Conservation (phyloP, 2,888 invertebrate genomes). For the Calameuta pallipes region DNA sequence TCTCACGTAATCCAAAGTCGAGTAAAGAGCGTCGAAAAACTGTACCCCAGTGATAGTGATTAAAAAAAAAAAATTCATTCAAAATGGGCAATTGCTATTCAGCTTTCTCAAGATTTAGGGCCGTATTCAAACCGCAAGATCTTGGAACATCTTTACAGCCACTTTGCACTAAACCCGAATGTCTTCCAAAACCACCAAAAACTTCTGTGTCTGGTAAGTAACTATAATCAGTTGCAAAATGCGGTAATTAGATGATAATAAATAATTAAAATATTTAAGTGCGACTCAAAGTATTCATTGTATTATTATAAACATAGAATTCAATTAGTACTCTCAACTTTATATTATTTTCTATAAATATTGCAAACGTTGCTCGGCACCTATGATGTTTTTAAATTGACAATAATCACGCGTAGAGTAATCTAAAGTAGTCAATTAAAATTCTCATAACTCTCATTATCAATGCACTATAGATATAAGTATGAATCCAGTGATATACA, state of each 20-base stretch:
- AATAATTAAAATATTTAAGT: not conserved
- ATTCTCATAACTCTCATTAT: not conserved
- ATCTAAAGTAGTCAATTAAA: not conserved
- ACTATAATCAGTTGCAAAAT: not conserved
- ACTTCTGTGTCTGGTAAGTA: constrained; percentile 42
- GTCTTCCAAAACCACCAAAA: constrained; percentile 56
- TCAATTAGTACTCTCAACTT: not conserved
- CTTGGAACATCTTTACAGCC: constrained; percentile 41
- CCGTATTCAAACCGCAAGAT: constrained; percentile 49
- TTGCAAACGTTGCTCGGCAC: not conserved
- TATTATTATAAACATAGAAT: not conserved
- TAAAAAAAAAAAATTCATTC: not conserved
- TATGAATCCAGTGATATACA: not conserved
- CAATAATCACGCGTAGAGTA: not conserved
- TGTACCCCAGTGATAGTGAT: not conserved
- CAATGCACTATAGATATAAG: not conserved
- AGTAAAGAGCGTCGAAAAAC: not conserved
- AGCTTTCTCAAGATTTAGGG: constrained; percentile 47
- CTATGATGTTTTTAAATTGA: not conserved
- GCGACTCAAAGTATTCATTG: not conserved
- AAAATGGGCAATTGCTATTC: constrained; percentile 60
- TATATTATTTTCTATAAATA: not conserved
- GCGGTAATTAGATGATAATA: not conserved
- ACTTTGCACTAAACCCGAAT: constrained; percentile 50
- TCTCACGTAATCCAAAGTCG: not conserved